phyloP scores from a whole-genome alignment of 2,888 invertebrate genomes.

The Atethmia centrago region DNA sequence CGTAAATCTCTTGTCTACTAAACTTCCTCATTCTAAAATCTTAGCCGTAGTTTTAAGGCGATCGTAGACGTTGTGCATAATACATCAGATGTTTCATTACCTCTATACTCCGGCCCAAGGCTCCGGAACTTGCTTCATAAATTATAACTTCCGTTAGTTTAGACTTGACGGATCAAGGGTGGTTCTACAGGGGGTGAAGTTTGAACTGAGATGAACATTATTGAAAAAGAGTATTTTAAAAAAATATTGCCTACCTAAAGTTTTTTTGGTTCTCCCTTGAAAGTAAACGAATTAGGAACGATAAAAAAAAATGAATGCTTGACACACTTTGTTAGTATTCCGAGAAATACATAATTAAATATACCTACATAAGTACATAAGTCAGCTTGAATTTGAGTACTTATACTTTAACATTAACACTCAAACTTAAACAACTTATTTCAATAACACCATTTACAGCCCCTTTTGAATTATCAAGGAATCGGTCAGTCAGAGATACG shows the following conservation, averaged over 20 bases:
- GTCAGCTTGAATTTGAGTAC: too few species aligned
- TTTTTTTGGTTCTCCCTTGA: background rate
- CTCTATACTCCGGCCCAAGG: constrained; percentile 74
- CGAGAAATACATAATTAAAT: background rate
- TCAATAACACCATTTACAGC: too few species aligned
- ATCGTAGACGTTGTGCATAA: constrained; percentile 85
- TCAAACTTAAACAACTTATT: too few species aligned
- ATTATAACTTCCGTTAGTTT: constrained; percentile 90
- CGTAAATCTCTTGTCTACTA: constrained; percentile 51
- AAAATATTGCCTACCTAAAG: background rate
- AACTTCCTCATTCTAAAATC: constrained; percentile 56
- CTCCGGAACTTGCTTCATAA: constrained; percentile 87
- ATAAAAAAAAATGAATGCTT: background rate
- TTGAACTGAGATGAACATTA: constrained; percentile 10
- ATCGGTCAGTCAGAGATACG: too few species aligned
- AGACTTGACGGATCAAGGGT: constrained; percentile 76
- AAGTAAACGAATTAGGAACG: background rate
- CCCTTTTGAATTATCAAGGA: too few species aligned
- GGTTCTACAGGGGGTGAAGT: constrained; percentile 72
- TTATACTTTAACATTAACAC: too few species aligned
- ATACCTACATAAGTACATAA: too few species aligned
- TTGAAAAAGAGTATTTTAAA: background rate
- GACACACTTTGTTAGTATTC: background rate
- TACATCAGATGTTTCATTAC: constrained; percentile 84
- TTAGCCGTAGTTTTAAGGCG: constrained; percentile 68